Evolutionary conservation across 2,888 invertebrate genomes (phyloP), one percentile per base, ranked within the genome.

Genomic region (Tetragonisca angustula): DNA sequence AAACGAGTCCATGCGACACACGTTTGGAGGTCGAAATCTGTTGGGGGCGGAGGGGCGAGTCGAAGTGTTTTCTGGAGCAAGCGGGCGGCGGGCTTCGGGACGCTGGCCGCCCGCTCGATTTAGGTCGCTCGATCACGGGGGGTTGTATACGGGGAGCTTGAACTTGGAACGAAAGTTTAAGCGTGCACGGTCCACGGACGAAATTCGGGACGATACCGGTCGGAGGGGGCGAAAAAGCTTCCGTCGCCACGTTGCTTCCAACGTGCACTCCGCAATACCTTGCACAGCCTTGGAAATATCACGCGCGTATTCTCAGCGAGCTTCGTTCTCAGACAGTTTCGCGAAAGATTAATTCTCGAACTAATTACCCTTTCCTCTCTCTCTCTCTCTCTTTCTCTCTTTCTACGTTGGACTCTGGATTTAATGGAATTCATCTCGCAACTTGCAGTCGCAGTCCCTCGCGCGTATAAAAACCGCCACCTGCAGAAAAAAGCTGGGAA

Each of bases 41-140:
- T 21, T 50, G 49, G 52, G 65, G 4, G 32, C 0, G 32, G 65
- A 4, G 4, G 4, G 61, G 65, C 43, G 43, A 43, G 43, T 9
- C 43, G 43, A 43, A 5, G 49, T 49, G 67, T 36, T 67, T 81
- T 61, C 70, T 68, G 67, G 65, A 62, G 67, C 83, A 71, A 36
- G 52, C 49, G 56, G 4, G 17, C 61, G 27, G n/a, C 19, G 50
- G 36, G 62, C 65, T 49, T 62, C 75, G 64, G 59, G 56, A 71
- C 69, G 59, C 65, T 81, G 64, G 69, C 59, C 43, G 54, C 75
- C 43, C 43, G 65, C 64, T 71, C 83, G 83, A 82, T 81, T 82
- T 76, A 62, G 76, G 83, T 82, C 83, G 76, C 71, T 72, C 82
- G 83, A 81, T 81, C 70, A 76, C 61, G 50, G 67, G 50, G 67